phyloP scores from a whole-genome alignment of 2,888 invertebrate genomes.

The Polyploca ridens region DNA sequence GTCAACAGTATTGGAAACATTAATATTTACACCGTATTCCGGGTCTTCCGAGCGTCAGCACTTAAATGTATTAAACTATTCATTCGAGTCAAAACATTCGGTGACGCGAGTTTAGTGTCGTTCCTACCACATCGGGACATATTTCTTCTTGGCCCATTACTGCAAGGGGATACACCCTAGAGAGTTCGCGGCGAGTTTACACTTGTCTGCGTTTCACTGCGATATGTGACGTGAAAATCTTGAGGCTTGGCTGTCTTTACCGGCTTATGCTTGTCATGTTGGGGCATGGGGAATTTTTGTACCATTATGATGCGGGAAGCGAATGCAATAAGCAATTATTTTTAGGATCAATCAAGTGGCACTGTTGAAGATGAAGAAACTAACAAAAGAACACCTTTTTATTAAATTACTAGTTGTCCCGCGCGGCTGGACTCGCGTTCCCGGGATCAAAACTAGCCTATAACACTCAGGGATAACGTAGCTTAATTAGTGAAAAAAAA shows the following conservation, averaged over 20 bases:
- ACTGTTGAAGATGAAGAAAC: too few relatives aligned
- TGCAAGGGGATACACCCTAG: slow-evolving; percentile 7
- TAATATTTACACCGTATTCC: not conserved
- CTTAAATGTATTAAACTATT: not conserved
- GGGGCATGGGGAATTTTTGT: not conserved
- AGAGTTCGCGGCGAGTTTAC: not conserved
- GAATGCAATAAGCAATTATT: too few relatives aligned
- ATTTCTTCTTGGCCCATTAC: slow-evolving; percentile 14
- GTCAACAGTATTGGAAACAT: not conserved
- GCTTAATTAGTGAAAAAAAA: too few relatives aligned
- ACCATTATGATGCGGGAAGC: not conserved
- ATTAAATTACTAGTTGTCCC: too few relatives aligned
- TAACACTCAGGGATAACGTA: too few relatives aligned
- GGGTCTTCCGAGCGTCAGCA: not conserved
- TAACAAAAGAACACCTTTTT: too few relatives aligned
- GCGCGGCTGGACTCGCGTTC: too few relatives aligned
- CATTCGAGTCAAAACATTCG: not conserved
- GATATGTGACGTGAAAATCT: not conserved
- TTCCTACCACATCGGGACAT: slow-evolving; percentile 8
- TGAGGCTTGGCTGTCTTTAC: not conserved
- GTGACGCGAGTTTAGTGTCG: not conserved
- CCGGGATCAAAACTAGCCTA: too few relatives aligned
- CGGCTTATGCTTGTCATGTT: slow-evolving; percentile 4
- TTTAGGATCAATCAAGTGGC: too few relatives aligned
- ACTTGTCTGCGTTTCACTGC: not conserved